phyloP scores from a whole-genome alignment of 2,888 invertebrate genomes.

The Epiblema foenella region DNA sequence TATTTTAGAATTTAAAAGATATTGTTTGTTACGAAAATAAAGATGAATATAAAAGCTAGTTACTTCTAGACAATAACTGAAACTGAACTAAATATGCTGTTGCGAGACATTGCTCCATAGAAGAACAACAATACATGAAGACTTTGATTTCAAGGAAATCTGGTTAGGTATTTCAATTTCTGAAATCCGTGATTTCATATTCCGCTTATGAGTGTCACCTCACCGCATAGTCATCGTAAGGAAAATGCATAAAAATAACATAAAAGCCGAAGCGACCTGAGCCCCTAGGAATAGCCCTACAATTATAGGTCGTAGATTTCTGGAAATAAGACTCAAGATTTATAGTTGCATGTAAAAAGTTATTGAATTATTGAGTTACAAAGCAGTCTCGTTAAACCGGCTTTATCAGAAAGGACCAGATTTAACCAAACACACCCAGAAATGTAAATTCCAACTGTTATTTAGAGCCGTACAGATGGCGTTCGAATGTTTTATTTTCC shows the following conservation, averaged over 20 bases:
- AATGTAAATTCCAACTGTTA: conserved; percentile 14
- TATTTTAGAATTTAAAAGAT: too few species aligned
- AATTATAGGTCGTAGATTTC: neutral
- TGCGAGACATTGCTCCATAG: too few species aligned
- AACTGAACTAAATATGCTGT: too few species aligned
- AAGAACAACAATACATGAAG: neutral
- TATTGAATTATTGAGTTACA: conserved; percentile 1
- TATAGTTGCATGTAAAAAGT: neutral
- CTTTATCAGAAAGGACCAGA: conserved; percentile 23
- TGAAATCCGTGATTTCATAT: conserved; percentile 25
- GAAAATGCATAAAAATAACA: conserved; percentile 8
- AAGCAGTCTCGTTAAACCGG: neutral
- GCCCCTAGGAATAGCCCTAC: neutral
- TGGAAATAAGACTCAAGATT: neutral
- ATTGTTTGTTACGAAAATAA: too few species aligned
- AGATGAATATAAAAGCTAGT: too few species aligned
- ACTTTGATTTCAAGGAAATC: conserved; percentile 8
- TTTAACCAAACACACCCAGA: conserved; percentile 26
- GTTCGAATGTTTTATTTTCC: neutral
- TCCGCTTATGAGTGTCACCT: neutral
- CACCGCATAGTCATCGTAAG: conserved; percentile 13
- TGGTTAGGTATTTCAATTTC: conserved; percentile 15
- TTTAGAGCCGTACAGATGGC: neutral
- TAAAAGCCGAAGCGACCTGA: neutral
- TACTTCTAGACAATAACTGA: too few species aligned